A percentile compares a stretch with the other conserved stretches of the same genome.
phyloP scores from a whole-genome alignment of 2,797 vertebrate species.

The Gymnodraco acuticeps region DNA sequence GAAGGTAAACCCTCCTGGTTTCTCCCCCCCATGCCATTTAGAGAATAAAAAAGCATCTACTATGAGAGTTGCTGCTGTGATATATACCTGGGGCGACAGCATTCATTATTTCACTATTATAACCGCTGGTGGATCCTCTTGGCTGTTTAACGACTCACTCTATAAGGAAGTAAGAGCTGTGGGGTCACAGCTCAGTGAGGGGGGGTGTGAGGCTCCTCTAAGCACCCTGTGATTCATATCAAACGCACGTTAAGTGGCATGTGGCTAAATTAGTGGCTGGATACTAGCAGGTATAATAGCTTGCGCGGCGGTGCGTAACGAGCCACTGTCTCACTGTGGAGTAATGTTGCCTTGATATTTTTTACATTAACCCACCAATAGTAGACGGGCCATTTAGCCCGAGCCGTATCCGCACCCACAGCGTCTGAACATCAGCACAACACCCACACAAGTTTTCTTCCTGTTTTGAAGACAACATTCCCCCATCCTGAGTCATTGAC shows the following conservation, averaged over 20 bases:
- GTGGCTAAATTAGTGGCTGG: constrained; percentile 75
- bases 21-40: constrained; percentile 45
- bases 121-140: constrained; percentile 67
- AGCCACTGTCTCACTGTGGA: constrained; percentile 62
- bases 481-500: constrained; percentile 77
- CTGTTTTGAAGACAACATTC: constrained; percentile 72
- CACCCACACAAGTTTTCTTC: constrained; percentile 70
- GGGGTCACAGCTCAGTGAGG: constrained; percentile 53
- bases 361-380: constrained; percentile 71
- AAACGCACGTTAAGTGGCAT: constrained; percentile 68
- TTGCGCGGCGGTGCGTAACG: constrained; percentile 58
- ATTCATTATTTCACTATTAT: constrained; percentile 77
- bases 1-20: constrained; percentile 68
- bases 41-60: constrained; percentile 45
- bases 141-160: constrained; percentile 71
- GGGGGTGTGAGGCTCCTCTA: constrained; percentile 36
- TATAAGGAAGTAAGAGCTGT: constrained; percentile 65
- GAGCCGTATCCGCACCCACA: constrained; percentile 63
- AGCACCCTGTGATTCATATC: constrained; percentile 77
- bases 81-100: constrained; percentile 69
- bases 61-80: constrained; percentile 63
- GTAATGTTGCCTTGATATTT: constrained; percentile 68
- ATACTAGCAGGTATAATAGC: constrained; percentile 74
- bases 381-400: constrained; percentile 55
- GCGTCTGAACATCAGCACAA: constrained; percentile 60